Conservation (phyloP, 1,140 invertebrate genomes). For the Mycetomoellerius zeteki region DNA sequence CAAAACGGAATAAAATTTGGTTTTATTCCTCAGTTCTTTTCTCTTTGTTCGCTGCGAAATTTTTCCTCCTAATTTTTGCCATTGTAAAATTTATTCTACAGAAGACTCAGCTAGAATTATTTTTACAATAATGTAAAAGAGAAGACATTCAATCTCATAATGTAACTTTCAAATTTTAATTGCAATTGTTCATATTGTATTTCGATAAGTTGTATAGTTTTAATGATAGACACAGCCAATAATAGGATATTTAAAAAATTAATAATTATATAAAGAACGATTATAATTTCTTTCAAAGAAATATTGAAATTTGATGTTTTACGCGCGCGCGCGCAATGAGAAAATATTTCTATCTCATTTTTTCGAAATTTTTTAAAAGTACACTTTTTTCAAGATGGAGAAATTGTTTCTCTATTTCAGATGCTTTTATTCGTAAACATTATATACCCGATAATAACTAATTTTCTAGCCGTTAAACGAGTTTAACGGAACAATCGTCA, state of each 20-base stretch:
- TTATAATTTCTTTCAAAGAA: background rate
- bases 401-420: background rate
- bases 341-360: background rate
- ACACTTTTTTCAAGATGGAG: background rate
- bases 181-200: background rate
- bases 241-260: background rate
- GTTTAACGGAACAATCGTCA: constrained; percentile 25
- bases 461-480: background rate
- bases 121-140: background rate
- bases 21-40: constrained; percentile 17
- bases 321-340: background rate
- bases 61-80: constrained; percentile 1
- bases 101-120: constrained; percentile 4
- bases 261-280: background rate
- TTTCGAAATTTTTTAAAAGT: background rate
- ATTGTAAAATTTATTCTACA: constrained; percentile 27
- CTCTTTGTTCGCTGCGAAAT: background rate
- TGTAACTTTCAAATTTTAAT: background rate
- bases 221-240: background rate
- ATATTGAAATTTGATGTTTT: background rate
- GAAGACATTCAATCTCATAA: background rate
- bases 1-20: constrained; percentile 47
- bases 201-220: background rate
- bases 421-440: background rate
- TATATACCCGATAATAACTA: background rate